phyloP scores from a whole-genome alignment of 1,140 invertebrate genomes.

The Globodera ellingtonae region DNA sequence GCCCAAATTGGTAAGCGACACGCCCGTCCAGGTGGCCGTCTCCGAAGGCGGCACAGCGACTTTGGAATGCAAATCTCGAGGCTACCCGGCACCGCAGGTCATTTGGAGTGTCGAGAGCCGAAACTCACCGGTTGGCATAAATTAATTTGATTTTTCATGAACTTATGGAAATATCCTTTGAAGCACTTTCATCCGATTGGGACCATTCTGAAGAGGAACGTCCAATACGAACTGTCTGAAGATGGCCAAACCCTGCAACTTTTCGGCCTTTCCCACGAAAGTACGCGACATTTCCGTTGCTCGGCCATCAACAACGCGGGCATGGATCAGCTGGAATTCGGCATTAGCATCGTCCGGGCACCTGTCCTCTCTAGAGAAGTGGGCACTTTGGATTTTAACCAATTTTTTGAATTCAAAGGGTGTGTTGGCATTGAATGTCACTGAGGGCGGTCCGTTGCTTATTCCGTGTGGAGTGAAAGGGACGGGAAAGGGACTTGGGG shows the following conservation, averaged over 20 bases:
- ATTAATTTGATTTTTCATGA: neutral
- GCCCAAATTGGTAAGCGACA: slow-evolving; percentile 48
- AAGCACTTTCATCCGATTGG: slow-evolving; percentile 26
- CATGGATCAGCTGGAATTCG: slow-evolving; percentile 44
- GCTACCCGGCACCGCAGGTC: slow-evolving; percentile 55
- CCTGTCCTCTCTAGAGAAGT: neutral
- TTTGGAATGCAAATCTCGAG: slow-evolving; percentile 51
- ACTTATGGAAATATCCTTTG: neutral
- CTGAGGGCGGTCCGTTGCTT: slow-evolving; percentile 50
- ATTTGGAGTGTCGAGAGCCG: slow-evolving; percentile 54
- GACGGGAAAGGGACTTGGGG: slow-evolving; percentile 22
- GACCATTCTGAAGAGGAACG: slow-evolving; percentile 22
- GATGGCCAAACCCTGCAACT: slow-evolving; percentile 40
- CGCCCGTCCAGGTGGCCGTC: slow-evolving; percentile 46
- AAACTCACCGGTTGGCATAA: neutral
- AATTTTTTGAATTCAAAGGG: slow-evolving; percentile 30
- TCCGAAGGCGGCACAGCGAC: slow-evolving; percentile 48
- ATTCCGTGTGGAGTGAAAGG: slow-evolving; percentile 50
- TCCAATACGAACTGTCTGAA: slow-evolving; percentile 23
- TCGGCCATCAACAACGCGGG: slow-evolving; percentile 56
- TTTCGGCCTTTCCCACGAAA: slow-evolving; percentile 43
- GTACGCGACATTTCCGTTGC: slow-evolving; percentile 45
- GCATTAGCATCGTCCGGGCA: slow-evolving; percentile 37
- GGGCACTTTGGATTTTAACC: neutral
- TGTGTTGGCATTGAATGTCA: slow-evolving; percentile 44